A percentile compares a stretch with the other conserved stretches of the same genome.
Evolutionary conservation across 2,797 vertebrate species (phyloP).

Genomic region (Tiaroga cobitis): DNA sequence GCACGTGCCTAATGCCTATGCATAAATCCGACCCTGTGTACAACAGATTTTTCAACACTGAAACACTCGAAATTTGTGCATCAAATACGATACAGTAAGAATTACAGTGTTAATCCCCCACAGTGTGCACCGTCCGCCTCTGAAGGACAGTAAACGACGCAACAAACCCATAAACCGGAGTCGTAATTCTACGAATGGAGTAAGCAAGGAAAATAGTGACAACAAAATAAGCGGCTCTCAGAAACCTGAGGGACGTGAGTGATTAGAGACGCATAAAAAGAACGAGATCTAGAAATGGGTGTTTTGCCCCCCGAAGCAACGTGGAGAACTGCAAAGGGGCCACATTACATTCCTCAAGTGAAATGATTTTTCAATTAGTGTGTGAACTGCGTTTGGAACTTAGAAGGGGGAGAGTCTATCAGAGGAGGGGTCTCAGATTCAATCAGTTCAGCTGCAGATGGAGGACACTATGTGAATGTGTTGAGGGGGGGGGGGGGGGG

Average conservation of each 20-base stretch:
- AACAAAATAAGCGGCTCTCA: neutral
- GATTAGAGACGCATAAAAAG: neutral
- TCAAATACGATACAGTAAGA: neutral
- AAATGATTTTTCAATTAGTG: constrained; percentile 64
- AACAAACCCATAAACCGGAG: neutral
- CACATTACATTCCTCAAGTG: constrained; percentile 45
- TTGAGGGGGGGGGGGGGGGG: too few species aligned
- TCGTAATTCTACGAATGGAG: neutral
- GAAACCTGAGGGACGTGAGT: neutral
- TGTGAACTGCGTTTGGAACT: constrained; percentile 43
- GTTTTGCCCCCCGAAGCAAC: constrained; percentile 30
- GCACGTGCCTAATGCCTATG: neutral
- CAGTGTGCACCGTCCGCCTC: neutral
- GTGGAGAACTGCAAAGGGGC: neutral
- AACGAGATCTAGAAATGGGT: neutral
- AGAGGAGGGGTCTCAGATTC: constrained; percentile 50
- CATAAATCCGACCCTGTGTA: neutral
- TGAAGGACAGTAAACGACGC: neutral
- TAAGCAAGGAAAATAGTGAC: constrained; percentile 13
- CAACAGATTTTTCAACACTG: neutral
- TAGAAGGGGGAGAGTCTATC: constrained; percentile 32
- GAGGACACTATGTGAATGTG: constrained; percentile 24
- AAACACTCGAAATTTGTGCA: neutral
- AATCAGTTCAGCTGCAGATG: constrained; percentile 52
- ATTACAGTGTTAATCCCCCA: neutral